Base-by-base conservation (phyloP, 1,140 invertebrate species). In the Pogonomyrmex barbatus region DNA sequence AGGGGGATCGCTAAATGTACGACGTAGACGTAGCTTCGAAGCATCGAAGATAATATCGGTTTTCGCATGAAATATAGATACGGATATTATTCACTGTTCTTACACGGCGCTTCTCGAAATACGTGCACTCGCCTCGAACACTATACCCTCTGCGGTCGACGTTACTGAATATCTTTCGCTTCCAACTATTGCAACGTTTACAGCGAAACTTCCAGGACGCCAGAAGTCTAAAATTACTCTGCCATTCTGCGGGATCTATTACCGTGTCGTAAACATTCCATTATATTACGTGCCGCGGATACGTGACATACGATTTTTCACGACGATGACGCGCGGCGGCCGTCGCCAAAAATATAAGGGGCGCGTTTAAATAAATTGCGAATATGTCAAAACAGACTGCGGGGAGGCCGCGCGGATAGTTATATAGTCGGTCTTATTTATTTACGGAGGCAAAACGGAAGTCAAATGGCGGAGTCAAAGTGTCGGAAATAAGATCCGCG, bases 61-160 rank as follows among this genome's bases (percentile, higher is more conserved):
- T 82, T 71, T 60, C 67, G 45, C 17, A 42, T 73, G 79, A 82
- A 82, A 60, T 58, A 73, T 33, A 56, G 50, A 82, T 45, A 71
- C 56, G 56, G 58, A 84, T 76, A 82, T 83, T 75, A 75, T 73
- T 83, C 70, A 39, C 12, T 30, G 33, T 77, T 84, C 56, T 76
- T 76, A 60, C 12, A 70, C 42, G 10, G 2, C 14, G 50, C 78
- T 73, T 73, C 67, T 58, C 30, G 67, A 82, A 73, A 73, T 73
- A 82, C 79, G 67, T 36, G 65, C 67, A 56, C 24, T 58, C 79
- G 5, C 39, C 78, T 71, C 52, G 52, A 70, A 71, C 17, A 70
- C 14, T 82, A 73, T 36, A 82, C 50, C 42, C 4, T 71, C 39
- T 70, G 78, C 62, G 78, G 78, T 82, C 54, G 79, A 73, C 67